Evolutionary conservation across 2,113 vertebrate species (phyloP).

Genomic region (Thalassoma bifasciatum): DNA sequence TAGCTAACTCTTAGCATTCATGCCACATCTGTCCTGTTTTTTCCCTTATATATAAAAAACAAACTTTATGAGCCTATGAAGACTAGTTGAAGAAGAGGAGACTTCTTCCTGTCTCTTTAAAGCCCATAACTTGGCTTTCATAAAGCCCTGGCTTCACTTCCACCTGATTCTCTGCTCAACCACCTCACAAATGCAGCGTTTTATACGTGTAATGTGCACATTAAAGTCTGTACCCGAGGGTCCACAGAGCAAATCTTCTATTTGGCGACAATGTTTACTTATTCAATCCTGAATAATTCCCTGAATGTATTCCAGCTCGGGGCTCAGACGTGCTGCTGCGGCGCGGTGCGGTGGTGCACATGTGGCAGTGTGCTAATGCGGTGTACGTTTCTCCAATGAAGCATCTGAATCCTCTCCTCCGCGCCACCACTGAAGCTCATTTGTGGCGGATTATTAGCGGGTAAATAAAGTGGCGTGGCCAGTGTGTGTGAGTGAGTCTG

Average conservation of each 20-base stretch:
- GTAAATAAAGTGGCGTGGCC: constrained; percentile 70
- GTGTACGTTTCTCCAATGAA: constrained; percentile 74
- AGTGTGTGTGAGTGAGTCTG: constrained; percentile 23
- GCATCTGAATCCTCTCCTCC: constrained; percentile 58
- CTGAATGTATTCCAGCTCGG: constrained; percentile 66
- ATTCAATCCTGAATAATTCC: constrained; percentile 67
- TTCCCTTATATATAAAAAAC: background rate
- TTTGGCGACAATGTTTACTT: constrained; percentile 73
- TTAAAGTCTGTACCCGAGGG: constrained; percentile 54
- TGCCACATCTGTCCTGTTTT: background rate
- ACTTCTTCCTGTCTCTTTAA: background rate
- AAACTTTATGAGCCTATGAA: background rate
- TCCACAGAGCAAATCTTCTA: constrained; percentile 29
- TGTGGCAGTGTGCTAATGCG: too few relatives aligned
- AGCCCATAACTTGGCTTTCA: background rate
- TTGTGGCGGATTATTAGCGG: constrained; percentile 71
- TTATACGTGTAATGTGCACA: constrained; percentile 44
- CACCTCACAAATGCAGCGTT: constrained; percentile 41
- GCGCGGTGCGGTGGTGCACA: too few relatives aligned
- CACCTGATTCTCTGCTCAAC: constrained; percentile 47
- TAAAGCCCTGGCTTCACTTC: background rate
- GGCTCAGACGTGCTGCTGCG: constrained; percentile 47
- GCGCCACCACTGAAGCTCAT: constrained; percentile 64
- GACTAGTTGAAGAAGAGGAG: background rate
- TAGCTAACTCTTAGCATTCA: background rate